Conservation (phyloP, 2,113 vertebrate genomes). For the Apteryx owenii region DNA sequence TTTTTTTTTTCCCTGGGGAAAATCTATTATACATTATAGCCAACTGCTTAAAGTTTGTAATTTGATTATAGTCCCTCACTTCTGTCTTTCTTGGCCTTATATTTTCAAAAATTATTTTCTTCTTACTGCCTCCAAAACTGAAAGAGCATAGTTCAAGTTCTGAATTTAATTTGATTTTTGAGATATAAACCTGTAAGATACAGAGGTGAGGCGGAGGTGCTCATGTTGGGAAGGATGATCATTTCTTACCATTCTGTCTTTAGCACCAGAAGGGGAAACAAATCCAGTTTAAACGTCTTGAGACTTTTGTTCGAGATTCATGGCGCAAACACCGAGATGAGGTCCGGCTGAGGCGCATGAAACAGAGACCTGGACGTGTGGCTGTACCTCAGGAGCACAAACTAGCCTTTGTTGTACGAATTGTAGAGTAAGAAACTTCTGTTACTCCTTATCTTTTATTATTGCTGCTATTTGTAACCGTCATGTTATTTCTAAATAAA, state of each 20-base stretch:
- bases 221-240: neutral
- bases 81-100: neutral
- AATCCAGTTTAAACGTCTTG: slow-evolving; percentile 88
- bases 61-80: neutral
- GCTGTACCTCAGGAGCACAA: slow-evolving; percentile 77
- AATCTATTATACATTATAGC: neutral
- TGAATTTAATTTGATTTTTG: neutral
- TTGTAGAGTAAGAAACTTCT: slow-evolving; percentile 80
- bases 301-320: slow-evolving; percentile 85
- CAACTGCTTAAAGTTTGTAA: neutral
- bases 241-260: neutral
- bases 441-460: neutral
- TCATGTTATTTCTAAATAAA: fast-evolving
- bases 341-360: slow-evolving; percentile 77
- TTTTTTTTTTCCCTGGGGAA: neutral
- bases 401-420: slow-evolving; percentile 87
- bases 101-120: neutral
- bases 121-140: neutral
- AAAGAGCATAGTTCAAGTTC: neutral
- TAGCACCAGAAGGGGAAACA: slow-evolving; percentile 82
- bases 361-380: slow-evolving; percentile 68
- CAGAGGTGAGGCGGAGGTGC: neutral
- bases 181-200: neutral
- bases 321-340: slow-evolving; percentile 81
- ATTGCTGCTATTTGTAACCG: neutral